Percentiles rank a stretch among this genome's conserved stretches.
Evolutionary conservation across 1,140 invertebrate species (phyloP).

Genomic region (Caligus rogercresseyi): DNA sequence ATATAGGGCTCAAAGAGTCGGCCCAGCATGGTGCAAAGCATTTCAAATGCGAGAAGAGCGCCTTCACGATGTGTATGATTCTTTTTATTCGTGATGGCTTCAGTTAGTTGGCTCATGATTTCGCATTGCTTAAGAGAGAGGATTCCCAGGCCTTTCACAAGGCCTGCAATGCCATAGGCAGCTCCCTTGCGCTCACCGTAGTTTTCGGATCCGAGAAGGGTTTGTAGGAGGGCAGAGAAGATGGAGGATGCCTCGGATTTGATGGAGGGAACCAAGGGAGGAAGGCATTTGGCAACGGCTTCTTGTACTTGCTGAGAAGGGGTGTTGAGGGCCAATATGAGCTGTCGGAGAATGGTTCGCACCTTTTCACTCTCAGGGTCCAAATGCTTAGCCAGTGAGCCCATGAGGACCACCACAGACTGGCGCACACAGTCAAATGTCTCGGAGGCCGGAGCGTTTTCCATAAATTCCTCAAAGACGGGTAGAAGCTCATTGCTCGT

Average conservation of each 20-base stretch:
- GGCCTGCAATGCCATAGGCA: slow-evolving; percentile 36
- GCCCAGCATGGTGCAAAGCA: slow-evolving; percentile 83
- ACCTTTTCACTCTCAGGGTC: slow-evolving; percentile 72
- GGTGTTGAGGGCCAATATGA: slow-evolving; percentile 79
- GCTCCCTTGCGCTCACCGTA: slow-evolving; percentile 78
- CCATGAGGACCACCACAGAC: slow-evolving; percentile 90
- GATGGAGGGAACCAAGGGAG: slow-evolving; percentile 74
- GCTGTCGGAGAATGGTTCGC: slow-evolving; percentile 73
- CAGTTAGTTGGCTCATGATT: slow-evolving; percentile 82
- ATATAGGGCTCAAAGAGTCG: slow-evolving; percentile 96
- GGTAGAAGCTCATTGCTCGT: slow-evolving; percentile 51
- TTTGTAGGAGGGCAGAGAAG: slow-evolving; percentile 66
- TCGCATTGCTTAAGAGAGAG: slow-evolving; percentile 82
- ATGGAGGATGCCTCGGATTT: slow-evolving; percentile 71
- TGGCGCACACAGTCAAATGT: slow-evolving; percentile 80
- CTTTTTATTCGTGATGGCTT: slow-evolving; percentile 81
- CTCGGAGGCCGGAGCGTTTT: slow-evolving; percentile 72
- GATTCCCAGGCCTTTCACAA: slow-evolving; percentile 89
- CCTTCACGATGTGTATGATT: slow-evolving; percentile 40
- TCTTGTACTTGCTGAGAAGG: slow-evolving; percentile 96
- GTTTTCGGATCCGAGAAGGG: slow-evolving; percentile 55
- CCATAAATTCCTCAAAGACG: slow-evolving; percentile 73
- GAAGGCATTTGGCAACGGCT: slow-evolving; percentile 88
- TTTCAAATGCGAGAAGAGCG: slow-evolving; percentile 90
- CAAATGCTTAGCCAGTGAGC: slow-evolving; percentile 81